A percentile compares a stretch with the other conserved stretches of the same genome.
These are phyloP conservation scores for Entomobrya proxima DNA, from an alignment of 2,888 invertebrate species.

Conservation along the genomic window DNA sequence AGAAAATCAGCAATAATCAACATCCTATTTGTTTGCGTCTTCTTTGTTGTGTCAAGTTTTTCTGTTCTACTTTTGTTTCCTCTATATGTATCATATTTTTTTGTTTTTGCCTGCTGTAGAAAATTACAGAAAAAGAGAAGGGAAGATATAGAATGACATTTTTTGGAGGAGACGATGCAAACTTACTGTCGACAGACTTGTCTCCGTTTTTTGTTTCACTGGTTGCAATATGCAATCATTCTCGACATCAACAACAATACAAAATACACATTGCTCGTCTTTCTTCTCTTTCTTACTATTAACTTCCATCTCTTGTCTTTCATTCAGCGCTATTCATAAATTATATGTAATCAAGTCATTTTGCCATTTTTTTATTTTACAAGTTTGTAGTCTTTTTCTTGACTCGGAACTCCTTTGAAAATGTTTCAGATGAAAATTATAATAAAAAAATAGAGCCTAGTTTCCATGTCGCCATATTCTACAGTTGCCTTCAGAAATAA, in stretches of 20 bases:
- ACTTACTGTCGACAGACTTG: slow-evolving; percentile 24
- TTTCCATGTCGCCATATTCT: too few species aligned
- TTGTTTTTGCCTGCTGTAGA: too few species aligned
- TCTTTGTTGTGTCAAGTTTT: neutral
- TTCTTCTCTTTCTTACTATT: neutral
- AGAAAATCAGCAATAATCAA: slow-evolving; percentile 36
- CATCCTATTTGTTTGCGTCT: slow-evolving; percentile 8
- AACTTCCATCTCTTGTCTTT: slow-evolving; percentile 42
- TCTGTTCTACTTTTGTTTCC: neutral
- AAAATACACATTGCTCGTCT: neutral
- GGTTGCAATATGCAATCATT: neutral
- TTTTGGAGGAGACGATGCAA: neutral
- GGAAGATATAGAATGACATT: neutral
- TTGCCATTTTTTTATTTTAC: slow-evolving; percentile 8
- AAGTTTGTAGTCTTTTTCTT: neutral
- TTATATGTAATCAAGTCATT: slow-evolving; percentile 37
- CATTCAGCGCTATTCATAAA: slow-evolving; percentile 28
- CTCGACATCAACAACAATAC: neutral
- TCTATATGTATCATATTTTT: neutral
- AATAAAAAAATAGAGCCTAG: too few species aligned
- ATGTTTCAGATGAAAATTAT: too few species aligned
- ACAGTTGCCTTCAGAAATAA: too few species aligned
- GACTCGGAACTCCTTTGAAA: neutral
- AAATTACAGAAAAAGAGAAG: neutral
- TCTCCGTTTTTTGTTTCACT: neutral